Evolutionary conservation across 2,888 invertebrate species (phyloP), one percentile per base, ranked within the genome.

Genomic region (Oscheius sp.): DNA sequence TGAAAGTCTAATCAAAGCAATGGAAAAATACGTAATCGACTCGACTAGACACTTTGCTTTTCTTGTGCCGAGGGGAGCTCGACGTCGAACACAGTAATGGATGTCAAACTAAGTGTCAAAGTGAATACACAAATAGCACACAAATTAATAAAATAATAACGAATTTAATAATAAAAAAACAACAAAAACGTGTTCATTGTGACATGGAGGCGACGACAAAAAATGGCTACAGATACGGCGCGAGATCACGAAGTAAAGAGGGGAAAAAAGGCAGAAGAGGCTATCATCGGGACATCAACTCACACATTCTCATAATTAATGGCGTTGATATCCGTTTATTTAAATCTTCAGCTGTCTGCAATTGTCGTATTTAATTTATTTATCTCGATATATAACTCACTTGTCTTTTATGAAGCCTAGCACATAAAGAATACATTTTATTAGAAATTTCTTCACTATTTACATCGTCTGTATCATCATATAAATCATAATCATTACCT

Each of bases 401-500:
- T 49, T 46, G 25, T 66, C 66, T 66, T 66, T 66, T 66, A 66
- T 66, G 66, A 49, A 66, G 49, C 49, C 66, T 66, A 52, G 52
- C 66, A 66, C 66, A 66, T 35, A 66, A 35, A 18, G 52, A 29
- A 66, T 66, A 66, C 66, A 66, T 66, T 52, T 52, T 66, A 52
- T 66, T 52, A 16, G 66, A 52, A 13, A 66, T 27, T 27, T 46
- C 66, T 66, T 66, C 66, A 61, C 61, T 61, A 61, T 61, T 61
- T 61, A 43, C 61, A 66, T 66, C 66, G n/a, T 49, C 52, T 52
- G 46, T 25, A 12, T 66, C 66, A 49, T 66, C 66, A 66, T 66
- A 66, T 35, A 66, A 66, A 66, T 66, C 66, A 66, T 49, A 66
- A 52, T 66, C 66, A 27, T 18, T 49, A 25, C 49, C 66, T 66